Evolutionary conservation across 2,888 invertebrate species (phyloP).

Genomic region (Eristalinus sepulchralis): DNA sequence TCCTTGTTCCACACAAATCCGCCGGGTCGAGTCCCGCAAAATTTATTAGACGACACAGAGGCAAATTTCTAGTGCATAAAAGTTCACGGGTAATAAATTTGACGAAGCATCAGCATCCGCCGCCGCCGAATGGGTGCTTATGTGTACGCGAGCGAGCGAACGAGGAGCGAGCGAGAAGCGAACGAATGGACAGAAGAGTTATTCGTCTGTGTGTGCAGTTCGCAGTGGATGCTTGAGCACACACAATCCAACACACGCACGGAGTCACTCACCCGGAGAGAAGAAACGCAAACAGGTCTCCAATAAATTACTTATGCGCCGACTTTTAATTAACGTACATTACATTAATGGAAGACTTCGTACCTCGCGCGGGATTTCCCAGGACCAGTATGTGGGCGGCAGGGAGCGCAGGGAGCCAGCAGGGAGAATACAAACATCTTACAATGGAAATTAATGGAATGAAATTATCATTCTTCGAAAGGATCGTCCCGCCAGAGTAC

Average conservation of each 20-base stretch:
- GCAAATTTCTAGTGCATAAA: constrained; percentile 65
- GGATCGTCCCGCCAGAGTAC: constrained; percentile 69
- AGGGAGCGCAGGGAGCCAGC: neutral
- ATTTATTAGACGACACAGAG: constrained; percentile 60
- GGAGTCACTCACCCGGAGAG: constrained; percentile 10
- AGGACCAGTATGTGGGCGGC: constrained; percentile 13
- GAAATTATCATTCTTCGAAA: constrained; percentile 71
- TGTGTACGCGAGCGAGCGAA: neutral
- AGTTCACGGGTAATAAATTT: constrained; percentile 71
- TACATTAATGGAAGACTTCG: constrained; percentile 68
- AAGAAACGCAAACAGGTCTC: constrained; percentile 65
- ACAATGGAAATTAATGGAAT: constrained; percentile 71
- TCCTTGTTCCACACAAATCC: constrained; percentile 64
- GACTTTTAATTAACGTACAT: constrained; percentile 70
- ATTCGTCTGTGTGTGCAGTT: constrained; percentile 28
- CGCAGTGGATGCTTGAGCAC: neutral
- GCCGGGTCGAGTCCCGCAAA: constrained; percentile 47
- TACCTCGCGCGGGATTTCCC: constrained; percentile 55
- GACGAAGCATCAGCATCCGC: constrained; percentile 52
- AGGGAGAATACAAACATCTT: constrained; percentile 65
- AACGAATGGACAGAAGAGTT: constrained; percentile 24
- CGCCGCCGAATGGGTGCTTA: neutral
- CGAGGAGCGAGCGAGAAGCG: no score
- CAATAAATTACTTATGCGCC: constrained; percentile 71
- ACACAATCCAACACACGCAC: neutral